These are phyloP conservation scores for Porites cylindrica DNA, from an alignment of 92 coral and sea anemone genomes.

Conservation along the genomic window DNA sequence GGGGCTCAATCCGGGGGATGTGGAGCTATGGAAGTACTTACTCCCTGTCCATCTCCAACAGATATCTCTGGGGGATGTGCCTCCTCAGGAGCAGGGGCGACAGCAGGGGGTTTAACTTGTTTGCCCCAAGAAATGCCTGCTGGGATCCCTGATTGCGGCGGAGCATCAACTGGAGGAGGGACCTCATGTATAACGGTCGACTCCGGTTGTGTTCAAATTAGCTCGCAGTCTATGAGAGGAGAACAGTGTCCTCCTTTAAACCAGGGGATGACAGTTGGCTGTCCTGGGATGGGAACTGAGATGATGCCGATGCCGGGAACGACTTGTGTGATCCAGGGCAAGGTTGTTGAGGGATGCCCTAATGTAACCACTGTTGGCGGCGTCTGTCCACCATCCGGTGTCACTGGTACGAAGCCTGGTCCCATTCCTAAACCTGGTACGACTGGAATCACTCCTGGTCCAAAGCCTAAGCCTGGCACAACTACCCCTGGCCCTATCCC, in stretches of 20 bases:
- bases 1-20: not conserved
- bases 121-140: constrained; percentile 19
- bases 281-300: constrained; percentile 24
- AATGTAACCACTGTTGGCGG: constrained; percentile 17
- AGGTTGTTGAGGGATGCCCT: constrained; percentile 37
- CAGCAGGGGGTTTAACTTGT: constrained; percentile 2
- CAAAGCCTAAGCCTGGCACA: not conserved
- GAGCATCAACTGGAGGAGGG: constrained; percentile 1
- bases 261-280: constrained; percentile 18
- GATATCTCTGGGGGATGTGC: not conserved
- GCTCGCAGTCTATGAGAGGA: constrained; percentile 5
- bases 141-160: constrained; percentile 3
- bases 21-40: not conserved
- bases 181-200: constrained; percentile 4
- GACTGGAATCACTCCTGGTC: not conserved
- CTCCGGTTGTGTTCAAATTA: constrained; percentile 26
- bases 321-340: constrained; percentile 42
- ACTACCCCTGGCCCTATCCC: not conserved
- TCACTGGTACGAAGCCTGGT: not conserved
- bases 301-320: constrained; percentile 12
- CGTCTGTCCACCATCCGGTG: not conserved
- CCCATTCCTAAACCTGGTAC: not conserved
- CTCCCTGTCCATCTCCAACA: not conserved
- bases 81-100: not conserved
- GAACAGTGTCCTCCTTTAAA: constrained; percentile 4